A percentile compares a stretch with the other conserved stretches of the same genome.
Evolutionary conservation across 2,797 vertebrate genomes (phyloP).

Genomic region (Danio jaintianensis): DNA sequence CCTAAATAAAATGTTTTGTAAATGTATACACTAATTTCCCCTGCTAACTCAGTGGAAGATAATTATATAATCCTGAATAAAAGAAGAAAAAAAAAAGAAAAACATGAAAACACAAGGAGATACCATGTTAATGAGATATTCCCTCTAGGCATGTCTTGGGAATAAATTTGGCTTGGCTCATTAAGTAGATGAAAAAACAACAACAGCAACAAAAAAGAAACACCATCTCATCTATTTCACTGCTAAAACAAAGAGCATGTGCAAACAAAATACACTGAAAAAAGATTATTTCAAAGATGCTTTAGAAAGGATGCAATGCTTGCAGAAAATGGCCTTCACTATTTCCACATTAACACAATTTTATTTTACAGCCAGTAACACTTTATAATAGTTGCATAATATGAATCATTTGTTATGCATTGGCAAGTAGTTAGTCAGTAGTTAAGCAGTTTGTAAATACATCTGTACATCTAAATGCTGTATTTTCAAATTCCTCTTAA

Average conservation of each 20-base stretch:
- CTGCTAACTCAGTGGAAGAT: conserved; percentile 28
- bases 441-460: too few relatives aligned
- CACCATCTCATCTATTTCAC: conserved; percentile 66
- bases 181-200: conserved; percentile 66
- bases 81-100: too few relatives aligned
- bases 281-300: conserved; percentile 61
- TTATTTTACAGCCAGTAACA: too few relatives aligned
- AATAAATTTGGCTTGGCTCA: conserved; percentile 73
- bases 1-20: conserved; percentile 20
- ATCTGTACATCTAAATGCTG: too few relatives aligned
- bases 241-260: conserved; percentile 60
- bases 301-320: conserved; percentile 61
- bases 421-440: too few relatives aligned
- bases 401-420: too few relatives aligned
- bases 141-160: conserved; percentile 66
- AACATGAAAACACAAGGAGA: conserved; percentile 62
- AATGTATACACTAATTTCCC: not conserved
- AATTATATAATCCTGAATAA: conserved; percentile 49
- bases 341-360: too few relatives aligned
- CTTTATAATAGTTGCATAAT: too few relatives aligned
- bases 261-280: conserved; percentile 64
- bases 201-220: conserved; percentile 42
- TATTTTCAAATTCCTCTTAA: too few relatives aligned
- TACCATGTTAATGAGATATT: conserved; percentile 60
- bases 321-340: too few relatives aligned